phyloP scores from a whole-genome alignment of 2,113 vertebrate genomes.

The cattle (Bos taurus) region ARS-UCD2.0 NC_037344.1:25301501-25302000 shows the following conservation, averaged over 20 bases:
- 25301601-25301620: not conserved
- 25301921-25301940: not conserved
- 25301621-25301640: not conserved
- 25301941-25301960: not conserved
- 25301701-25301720: not conserved
- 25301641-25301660: not conserved
- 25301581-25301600: not conserved
- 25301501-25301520: not conserved
- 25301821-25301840: not conserved
- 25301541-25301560: not conserved
- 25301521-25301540: not conserved
- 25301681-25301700: not conserved
- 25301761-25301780: not conserved
- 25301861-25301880: not conserved
- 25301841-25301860: not conserved
- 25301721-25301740: not conserved
- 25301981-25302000: not conserved
- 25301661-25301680: not conserved
- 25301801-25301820: not conserved
- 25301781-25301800: not conserved
- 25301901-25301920: not conserved
- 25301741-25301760: not conserved
- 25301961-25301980: not conserved
- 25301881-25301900: not conserved
- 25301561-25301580: not conserved